Conservation (phyloP, 2,888 invertebrate species). For the Ectemnius continuus region DNA sequence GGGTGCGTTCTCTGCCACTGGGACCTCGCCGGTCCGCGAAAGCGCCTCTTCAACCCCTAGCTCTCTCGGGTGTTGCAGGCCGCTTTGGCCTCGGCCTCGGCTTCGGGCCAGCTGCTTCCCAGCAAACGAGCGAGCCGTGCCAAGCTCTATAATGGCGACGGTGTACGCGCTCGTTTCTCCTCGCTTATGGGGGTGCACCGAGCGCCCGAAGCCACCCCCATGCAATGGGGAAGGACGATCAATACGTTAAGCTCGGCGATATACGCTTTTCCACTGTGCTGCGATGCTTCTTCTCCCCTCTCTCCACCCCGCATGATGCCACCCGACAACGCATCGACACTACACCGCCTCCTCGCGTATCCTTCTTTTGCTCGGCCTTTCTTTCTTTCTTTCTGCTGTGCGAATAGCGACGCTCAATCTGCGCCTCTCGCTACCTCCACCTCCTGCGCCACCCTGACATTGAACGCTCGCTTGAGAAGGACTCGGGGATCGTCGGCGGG, state of each 20-base stretch:
- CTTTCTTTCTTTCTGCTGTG: neutral
- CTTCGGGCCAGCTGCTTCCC: no score
- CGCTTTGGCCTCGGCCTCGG: no score
- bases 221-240: conserved; percentile 70
- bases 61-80: no score
- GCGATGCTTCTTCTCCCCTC: conserved; percentile 32
- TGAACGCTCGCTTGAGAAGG: neutral
- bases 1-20: neutral
- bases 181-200: conserved; percentile 58
- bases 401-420: neutral
- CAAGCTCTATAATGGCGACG: conserved; percentile 64
- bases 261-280: conserved; percentile 60
- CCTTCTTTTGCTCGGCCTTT: neutral
- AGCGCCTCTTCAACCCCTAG: no score
- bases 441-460: neutral
- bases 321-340: neutral
- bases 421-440: neutral
- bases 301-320: conserved; percentile 35
- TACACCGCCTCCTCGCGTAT: neutral
- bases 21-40: neutral
- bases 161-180: conserved; percentile 16
- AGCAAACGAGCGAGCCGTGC: conserved; percentile 17
- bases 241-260: conserved; percentile 57
- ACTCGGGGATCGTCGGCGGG: neutral
- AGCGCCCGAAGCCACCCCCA: conserved; percentile 68